Conservation (phyloP, 2,797 vertebrate species). For the Gymnothorax reevesii region DNA sequence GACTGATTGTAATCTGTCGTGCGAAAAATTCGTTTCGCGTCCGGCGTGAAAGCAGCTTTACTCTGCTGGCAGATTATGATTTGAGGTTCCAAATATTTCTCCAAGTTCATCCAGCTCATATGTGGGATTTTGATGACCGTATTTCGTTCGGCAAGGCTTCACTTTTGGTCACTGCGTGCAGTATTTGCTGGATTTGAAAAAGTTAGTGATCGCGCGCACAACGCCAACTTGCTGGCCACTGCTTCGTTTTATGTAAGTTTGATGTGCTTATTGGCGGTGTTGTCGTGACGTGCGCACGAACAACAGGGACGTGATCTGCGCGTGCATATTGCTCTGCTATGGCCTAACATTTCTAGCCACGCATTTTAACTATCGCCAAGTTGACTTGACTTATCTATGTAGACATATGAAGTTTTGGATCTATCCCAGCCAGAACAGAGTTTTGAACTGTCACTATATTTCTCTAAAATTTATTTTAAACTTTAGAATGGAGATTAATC, state of each 20-base stretch:
- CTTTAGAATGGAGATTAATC: neutral
- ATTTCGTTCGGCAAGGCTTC: neutral
- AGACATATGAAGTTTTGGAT: neutral
- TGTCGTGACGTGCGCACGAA: neutral
- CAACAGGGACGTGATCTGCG: neutral
- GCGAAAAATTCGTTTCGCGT: too few relatives aligned
- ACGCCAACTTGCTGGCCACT: neutral
- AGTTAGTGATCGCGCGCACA: neutral
- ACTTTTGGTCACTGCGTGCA: neutral
- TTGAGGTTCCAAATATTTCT: neutral
- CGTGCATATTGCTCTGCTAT: neutral
- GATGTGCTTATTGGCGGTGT: neutral
- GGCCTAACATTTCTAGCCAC: neutral
- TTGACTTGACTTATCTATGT: too few relatives aligned
- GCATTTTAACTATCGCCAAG: neutral
- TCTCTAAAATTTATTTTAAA: neutral
- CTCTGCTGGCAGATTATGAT: neutral
- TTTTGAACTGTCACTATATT: neutral
- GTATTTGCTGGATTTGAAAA: too few relatives aligned
- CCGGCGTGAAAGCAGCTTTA: too few relatives aligned
- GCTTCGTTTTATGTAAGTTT: neutral
- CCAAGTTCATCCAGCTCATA: neutral
- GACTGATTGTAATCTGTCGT: too few relatives aligned
- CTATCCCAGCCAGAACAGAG: neutral
- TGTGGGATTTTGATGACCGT: neutral